Conservation (phyloP, 2,113 vertebrate species). For the Lasiurus cinereus region DNA sequence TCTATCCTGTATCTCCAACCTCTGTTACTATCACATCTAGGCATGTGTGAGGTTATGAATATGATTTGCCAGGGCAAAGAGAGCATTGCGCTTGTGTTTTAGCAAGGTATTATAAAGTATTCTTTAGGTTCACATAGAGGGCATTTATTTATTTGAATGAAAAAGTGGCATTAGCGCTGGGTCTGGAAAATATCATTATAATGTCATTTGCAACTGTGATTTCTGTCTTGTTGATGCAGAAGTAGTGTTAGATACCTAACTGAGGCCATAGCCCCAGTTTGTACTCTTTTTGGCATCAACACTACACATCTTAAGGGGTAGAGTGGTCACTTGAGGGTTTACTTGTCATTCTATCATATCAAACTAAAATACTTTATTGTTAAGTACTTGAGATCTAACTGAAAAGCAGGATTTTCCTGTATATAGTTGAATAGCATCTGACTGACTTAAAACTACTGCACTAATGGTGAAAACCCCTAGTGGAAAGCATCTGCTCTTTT, state of each 20-base stretch:
- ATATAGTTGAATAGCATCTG: background rate
- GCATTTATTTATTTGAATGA: slow-evolving; percentile 35
- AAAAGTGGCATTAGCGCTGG: background rate
- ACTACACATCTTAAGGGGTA: background rate
- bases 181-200: background rate
- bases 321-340: background rate
- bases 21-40: background rate
- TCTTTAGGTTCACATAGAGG: background rate
- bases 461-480: background rate
- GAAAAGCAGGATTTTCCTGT: background rate
- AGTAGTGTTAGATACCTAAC: background rate
- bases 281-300: background rate
- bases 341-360: background rate
- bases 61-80: background rate
- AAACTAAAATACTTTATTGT: background rate
- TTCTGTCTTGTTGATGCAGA: slow-evolving; percentile 22
- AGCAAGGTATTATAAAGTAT: background rate
- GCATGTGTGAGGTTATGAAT: background rate
- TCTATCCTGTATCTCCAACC: background rate
- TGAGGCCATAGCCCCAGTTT: background rate
- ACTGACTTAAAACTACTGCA: background rate
- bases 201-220: background rate
- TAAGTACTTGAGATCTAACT: background rate
- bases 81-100: background rate
- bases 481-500: slow-evolving; percentile 31